Base-by-base conservation (phyloP, 2,888 invertebrate genomes). In the Blera fallax region DNA sequence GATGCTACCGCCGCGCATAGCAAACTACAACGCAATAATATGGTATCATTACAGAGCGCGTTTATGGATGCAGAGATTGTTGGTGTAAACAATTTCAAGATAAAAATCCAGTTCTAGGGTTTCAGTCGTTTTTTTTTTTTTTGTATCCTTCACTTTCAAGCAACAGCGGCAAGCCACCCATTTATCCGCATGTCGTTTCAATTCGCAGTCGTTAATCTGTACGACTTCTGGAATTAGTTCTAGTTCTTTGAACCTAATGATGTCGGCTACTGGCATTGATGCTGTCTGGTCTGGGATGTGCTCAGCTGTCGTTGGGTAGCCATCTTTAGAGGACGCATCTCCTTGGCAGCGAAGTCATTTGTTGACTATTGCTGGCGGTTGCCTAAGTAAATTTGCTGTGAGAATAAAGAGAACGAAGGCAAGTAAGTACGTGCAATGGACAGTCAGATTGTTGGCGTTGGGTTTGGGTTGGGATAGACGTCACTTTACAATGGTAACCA, bases 201-300 rank as follows among this genome's bases (percentile, higher is more conserved):
- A 80, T 80, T 76, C 64, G 58, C 70, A 64, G 70, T 58, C 64
- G 64, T 79, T 79, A 74, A 84, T 84, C 74, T 84, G 64, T 58
- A 43, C 45, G 70, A 70, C 80, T 84, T 70, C 74, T 74, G 56
- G 84, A 84, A 84, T 84, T 80, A 76, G 84, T 74, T 80, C 67
- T 56, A 84, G 84, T 84, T 80, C 80, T 62, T 84, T 84, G 84
- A 84, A 80, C 84, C 65, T 74, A 79, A 74, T 69, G 79, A 69
- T 74, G 79, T 58, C 64, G 79, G 79, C 79, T 70, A 16, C 69
- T 37, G 58, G 37, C 50, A 67, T 67, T 77, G 76, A 67, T 74
- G 56, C 54, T 52, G 56, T 16, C 24, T n/a, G n/a, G 54, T 45
- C 60, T 37, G 62, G n/a, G 10, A 27, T 72, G 27, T 37, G 50